Evolutionary conservation across 1,140 invertebrate genomes (phyloP), one percentile per base, ranked within the genome.

Genomic region (Antheraea pernyi): DNA sequence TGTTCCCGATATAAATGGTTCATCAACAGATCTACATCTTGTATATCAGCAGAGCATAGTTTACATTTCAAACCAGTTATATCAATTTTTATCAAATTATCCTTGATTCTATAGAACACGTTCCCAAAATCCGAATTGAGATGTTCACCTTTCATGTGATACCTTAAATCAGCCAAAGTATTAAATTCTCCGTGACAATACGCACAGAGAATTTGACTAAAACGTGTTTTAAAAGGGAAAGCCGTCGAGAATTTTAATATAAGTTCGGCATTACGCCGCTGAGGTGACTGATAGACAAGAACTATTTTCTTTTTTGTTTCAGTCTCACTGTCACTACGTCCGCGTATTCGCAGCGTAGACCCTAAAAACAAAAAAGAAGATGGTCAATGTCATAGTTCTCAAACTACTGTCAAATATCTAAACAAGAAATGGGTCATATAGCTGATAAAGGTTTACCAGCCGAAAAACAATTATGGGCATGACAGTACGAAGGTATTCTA

Each of bases 321-420:
- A 81, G 59, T 80, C 58, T 85, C 81, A 80, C 68, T 81, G 70
- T 84, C 78, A 76, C 71, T 88, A 83, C 78, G 81, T 66, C 84
- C 78, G 69, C 80, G 80, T 72, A 88, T 84, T 86, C 83, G 82
- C 85, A 89, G 83, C 78, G 77, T 86, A 71, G 77, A 72, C 74
- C 89, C 89, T 91, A 91, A 89, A 91, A 91, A 89, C 80, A 86
- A 84, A 89, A 88, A 89, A 90, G 81, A 88, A 85, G 82, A 78
- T 77, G 76, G 88, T 91, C 86, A 91, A 79, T 89, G 71, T 82
- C 46, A 53, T 53, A 10, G 46, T 53, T 53, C 46, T 53, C 11
- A 53, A 16, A n/a, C 46, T 53, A 53, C 37, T 68, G 71, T 67
- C 69, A 81, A 69, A 82, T 77, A n/a, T 48, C 53, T 19, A 18